These are phyloP conservation scores for Sylvia borin DNA, from an alignment of 2,797 vertebrate genomes.

Conservation along the genomic window DNA sequence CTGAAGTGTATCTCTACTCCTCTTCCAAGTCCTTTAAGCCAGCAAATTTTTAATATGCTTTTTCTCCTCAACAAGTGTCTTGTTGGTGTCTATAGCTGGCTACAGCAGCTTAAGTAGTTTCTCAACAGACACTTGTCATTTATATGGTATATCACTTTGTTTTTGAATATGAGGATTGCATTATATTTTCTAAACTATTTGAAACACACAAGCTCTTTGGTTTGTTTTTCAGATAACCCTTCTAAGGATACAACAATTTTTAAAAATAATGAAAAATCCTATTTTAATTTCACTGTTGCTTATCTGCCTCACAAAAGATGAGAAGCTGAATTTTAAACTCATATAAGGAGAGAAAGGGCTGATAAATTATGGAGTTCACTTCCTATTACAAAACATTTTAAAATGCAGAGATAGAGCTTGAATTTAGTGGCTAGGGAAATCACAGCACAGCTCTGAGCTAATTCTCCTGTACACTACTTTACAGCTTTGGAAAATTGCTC, in stretches of 20 bases:
- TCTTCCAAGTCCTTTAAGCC: background rate
- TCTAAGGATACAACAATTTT: background rate
- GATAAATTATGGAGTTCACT: background rate
- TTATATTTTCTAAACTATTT: background rate
- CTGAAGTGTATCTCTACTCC: background rate
- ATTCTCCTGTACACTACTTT: conserved; percentile 12
- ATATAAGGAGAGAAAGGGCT: background rate
- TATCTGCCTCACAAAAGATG: background rate
- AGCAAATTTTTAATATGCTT: background rate
- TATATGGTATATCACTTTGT: background rate
- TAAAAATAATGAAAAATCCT: background rate
- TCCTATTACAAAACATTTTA: conserved; percentile 15
- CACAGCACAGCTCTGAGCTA: background rate
- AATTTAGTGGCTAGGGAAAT: conserved; percentile 53
- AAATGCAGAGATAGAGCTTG: background rate
- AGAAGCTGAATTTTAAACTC: background rate
- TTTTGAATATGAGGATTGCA: background rate
- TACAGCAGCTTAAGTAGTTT: background rate
- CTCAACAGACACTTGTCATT: background rate
- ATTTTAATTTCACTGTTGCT: background rate
- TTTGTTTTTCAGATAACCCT: background rate
- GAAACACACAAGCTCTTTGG: background rate
- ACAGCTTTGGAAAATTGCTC: background rate
- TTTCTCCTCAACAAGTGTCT: background rate
- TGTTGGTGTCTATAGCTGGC: background rate